A percentile compares a stretch with the other conserved stretches of the same genome.
Evolutionary conservation across 2,888 invertebrate genomes (phyloP).

Genomic region (Nemapogon koenigi): DNA sequence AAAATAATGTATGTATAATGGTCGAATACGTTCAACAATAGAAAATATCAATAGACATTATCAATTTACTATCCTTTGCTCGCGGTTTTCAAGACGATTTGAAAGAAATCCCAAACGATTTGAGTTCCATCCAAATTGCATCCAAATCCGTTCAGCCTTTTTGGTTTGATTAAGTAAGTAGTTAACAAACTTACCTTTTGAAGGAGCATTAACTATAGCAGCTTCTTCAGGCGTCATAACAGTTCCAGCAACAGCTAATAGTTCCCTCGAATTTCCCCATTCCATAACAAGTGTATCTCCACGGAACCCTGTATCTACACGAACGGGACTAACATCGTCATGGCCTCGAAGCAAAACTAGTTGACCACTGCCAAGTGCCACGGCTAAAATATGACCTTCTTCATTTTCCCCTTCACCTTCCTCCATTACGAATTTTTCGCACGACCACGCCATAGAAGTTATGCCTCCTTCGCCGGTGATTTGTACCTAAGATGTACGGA

Average conservation of each 20-base stretch:
- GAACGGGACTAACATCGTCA: conserved; percentile 91
- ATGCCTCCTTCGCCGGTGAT: conserved; percentile 87
- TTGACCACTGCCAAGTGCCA: conserved; percentile 88
- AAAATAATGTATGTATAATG: no score
- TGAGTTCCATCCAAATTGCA: no score
- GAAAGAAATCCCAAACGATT: no score
- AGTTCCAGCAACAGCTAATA: conserved; percentile 90
- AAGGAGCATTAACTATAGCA: no score
- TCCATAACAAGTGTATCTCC: conserved; percentile 87
- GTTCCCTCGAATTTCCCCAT: conserved; percentile 95
- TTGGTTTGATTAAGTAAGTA: no score
- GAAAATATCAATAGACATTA: no score
- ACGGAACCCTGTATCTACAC: conserved; percentile 82
- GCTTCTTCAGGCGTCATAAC: no score
- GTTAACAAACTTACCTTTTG: no score
- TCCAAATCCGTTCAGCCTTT: no score
- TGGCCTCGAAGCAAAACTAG: conserved; percentile 89
- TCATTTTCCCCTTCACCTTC: conserved; percentile 80
- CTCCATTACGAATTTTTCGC: conserved; percentile 98
- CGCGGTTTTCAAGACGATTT: no score
- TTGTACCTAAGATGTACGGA: conserved; percentile 71
- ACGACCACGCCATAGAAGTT: conserved; percentile 94
- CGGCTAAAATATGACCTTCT: conserved; percentile 80
- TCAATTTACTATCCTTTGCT: no score
- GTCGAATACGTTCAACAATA: no score